Evolutionary conservation across 2,113 vertebrate species (phyloP), one percentile per base, ranked within the genome.

Genomic region (Oxygymnocypris stewartii): DNA sequence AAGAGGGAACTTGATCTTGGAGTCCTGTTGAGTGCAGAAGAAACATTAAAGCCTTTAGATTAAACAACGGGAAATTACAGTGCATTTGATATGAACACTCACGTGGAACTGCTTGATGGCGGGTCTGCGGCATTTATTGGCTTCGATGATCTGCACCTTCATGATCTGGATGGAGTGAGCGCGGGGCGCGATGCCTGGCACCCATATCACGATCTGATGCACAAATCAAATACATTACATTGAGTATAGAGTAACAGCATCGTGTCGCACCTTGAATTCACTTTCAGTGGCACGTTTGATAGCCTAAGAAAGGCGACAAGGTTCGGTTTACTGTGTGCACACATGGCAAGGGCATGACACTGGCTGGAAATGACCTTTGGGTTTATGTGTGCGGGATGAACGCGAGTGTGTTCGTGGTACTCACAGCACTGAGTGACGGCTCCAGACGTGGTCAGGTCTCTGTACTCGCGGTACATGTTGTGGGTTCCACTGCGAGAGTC

Each of bases 391-490:
- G 95, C 96, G 82, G 20, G 0, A 25, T 3, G 12, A 67, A 31
- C 4, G 0, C 4, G 13, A 2, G 7, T 20, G 18, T 20, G 7
- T 67, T 10, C 8, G 10, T 31, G 13, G 47, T 42, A 95, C 98
- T 97, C 91, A 99, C 98, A 99, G 95, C 98, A 99, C 94, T 97
- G 97, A 31, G 98, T 99, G 92, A 99, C 98, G 0, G 98, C 98
- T 82, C 95, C 97, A 0, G 98, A 97, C 0, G 98, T 99, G 90
- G 97, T 98, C 94, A 99, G 90, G 90, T 99, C 98, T 47, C 98
- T 92, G 95, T 99, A 99, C 93, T 99, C 98, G 59, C 98, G 95
- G 95, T 99, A 99, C 98, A 99, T 99, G 93, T 99, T 99, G 95
- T 99, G 98, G 57, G 97, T 99, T 61, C 98, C 98, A 0, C 98